Base-by-base conservation (phyloP, 2,797 vertebrate genomes). In the Telmatherina bonti region DNA sequence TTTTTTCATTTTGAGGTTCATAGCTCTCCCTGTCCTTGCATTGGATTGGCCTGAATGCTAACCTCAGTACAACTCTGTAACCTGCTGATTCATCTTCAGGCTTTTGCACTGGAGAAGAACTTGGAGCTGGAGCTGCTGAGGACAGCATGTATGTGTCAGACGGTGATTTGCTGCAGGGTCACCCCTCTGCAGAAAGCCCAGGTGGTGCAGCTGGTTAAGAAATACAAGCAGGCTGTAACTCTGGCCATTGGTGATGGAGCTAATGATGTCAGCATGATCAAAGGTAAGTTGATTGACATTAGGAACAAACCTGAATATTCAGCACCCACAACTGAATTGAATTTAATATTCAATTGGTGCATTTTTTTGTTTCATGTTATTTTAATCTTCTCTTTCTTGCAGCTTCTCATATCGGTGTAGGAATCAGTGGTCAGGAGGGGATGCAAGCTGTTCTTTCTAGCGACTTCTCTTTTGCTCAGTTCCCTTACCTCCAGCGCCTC, bases 401-500 rank as follows among this genome's bases (percentile, higher is more conserved):
- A 98, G 97, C 94, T 79, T 97, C 97, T 65, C 96, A 99, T 67
- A 97, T 98, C 0, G 97, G 98, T 0, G 95, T 99, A 0, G 97
- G 97, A 2, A 98, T 99, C 92, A 96, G 95, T 0, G 96, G 97
- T 7, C 96, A 96, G 85, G 97, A 99, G 78, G 98, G 97, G 66
- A 97, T 96, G 96, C 98, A 99, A 83, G 97, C 98, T 0, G 96
- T 97, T 54, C 93, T 98, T 36, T 97, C 94, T 86, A 97, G 97
- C 0, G 97, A 98, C 91, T 99, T 84, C 84, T 95, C 96, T 85
- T 97, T 99, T 0, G 96, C 95, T 0, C 97, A 98, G 95, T 99
- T 99, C 89, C 94, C 91, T 2, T 97, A 96, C 85, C 96, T 99
- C n/a, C 96, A 96, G 91, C 97, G 96, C 84, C 95, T 99, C 81